A percentile compares a stretch with the other conserved stretches of the same genome.
phyloP scores from a whole-genome alignment of 1,140 invertebrate species.

The Nephotettix cincticeps region DNA sequence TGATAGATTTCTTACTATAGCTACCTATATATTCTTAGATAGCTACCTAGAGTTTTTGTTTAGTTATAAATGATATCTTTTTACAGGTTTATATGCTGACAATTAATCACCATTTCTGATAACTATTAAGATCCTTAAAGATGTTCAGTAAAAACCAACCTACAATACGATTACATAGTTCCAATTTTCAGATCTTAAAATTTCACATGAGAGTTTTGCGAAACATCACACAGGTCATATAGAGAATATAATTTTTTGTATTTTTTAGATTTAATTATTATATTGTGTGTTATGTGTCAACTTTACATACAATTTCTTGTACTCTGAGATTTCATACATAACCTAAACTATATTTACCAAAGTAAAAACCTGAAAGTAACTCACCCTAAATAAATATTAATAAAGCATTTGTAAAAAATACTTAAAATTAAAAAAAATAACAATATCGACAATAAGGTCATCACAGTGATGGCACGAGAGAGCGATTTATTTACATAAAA shows the following conservation, averaged over 20 bases:
- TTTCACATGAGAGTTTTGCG: not conserved
- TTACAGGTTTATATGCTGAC: not conserved
- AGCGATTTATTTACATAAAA: not conserved
- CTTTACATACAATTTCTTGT: not conserved
- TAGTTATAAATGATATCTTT: no score
- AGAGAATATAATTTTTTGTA: no score
- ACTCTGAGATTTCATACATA: not conserved
- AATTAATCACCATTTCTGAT: no score
- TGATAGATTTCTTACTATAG: no score
- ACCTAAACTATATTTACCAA: conserved; percentile 4
- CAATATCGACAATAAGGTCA: conserved; percentile 4
- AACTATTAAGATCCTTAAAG: not conserved
- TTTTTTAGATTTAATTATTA: not conserved
- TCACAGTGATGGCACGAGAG: conserved; percentile 7
- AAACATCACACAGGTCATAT: no score
- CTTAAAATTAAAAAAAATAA: not conserved
- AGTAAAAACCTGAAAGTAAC: not conserved
- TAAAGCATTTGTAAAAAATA: not conserved
- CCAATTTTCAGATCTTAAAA: not conserved
- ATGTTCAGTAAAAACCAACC: not conserved
- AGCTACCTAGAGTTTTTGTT: no score
- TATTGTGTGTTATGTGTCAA: not conserved
- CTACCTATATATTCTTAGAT: no score
- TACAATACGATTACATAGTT: not conserved
- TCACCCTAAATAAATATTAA: conserved; percentile 11